These are phyloP conservation scores for Argyra leucocephala DNA, from an alignment of 2,888 invertebrate genomes.

Conservation along the genomic window DNA sequence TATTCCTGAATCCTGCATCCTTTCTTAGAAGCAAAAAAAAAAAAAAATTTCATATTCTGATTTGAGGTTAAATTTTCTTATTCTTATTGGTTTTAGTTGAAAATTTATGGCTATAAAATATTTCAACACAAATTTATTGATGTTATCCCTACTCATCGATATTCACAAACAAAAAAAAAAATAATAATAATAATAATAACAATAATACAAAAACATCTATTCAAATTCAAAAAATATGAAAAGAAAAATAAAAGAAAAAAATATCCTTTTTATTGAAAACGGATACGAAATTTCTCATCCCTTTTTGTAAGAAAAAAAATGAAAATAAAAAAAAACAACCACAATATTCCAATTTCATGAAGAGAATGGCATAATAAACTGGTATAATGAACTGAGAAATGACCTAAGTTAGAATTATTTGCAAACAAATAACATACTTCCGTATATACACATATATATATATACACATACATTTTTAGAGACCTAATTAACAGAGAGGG, in stretches of 20 bases:
- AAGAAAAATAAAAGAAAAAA: not conserved
- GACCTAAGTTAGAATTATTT: not conserved
- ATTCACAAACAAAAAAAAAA: not conserved
- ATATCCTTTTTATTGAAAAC: not conserved
- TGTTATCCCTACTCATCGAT: not conserved
- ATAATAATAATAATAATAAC: no score
- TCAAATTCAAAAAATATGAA: not conserved
- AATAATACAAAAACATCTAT: not conserved
- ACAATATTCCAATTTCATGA: not conserved
- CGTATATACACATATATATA: not conserved
- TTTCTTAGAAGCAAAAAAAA: not conserved
- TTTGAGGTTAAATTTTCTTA: not conserved
- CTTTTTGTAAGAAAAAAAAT: no score
- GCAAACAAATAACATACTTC: not conserved
- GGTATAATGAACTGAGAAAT: not conserved
- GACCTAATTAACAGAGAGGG: no score
- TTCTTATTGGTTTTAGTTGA: not conserved
- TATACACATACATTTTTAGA: not conserved
- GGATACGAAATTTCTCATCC: not conserved
- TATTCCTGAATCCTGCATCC: not conserved
- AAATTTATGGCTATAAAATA: not conserved
- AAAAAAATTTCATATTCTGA: not conserved
- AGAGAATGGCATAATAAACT: not conserved
- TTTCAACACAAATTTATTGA: conserved; percentile 1
- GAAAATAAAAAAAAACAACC: no score